phyloP scores from a whole-genome alignment of 2,113 vertebrate species.

The Platichthys flesus region DNA sequence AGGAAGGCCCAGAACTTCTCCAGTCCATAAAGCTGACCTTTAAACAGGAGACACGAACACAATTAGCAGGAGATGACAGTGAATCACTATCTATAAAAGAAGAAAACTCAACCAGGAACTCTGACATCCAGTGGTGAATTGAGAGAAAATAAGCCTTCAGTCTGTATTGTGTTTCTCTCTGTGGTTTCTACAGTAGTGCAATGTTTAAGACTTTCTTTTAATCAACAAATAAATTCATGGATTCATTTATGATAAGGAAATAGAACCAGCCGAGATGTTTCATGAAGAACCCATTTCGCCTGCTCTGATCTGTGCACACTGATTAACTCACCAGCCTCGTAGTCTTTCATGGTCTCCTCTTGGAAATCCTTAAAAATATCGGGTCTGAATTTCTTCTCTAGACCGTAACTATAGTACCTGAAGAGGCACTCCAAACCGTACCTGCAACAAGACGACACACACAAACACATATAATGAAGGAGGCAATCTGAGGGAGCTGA shows the following conservation, averaged over 20 bases:
- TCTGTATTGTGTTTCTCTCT: not conserved
- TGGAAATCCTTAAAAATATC: conserved; percentile 99
- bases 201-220: too few species aligned
- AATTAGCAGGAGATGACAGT: rapidly evolving
- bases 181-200: not conserved
- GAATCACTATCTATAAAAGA: not conserved
- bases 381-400: conserved; percentile 96
- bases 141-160: not conserved
- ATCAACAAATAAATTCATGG: too few species aligned
- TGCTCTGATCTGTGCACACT: not conserved
- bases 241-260: too few species aligned
- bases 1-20: conserved; percentile 99
- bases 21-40: conserved; percentile 97
- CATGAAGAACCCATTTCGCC: not conserved
- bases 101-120: not conserved
- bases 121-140: not conserved
- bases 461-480: not conserved
- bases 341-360: conserved; percentile 97
- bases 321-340: conserved; percentile 88
- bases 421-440: conserved; percentile 99
- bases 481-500: too few species aligned
- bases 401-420: conserved; percentile 98
- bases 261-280: not conserved
- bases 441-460: conserved; percentile 72
- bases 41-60: not conserved